A percentile compares a stretch with the other conserved stretches of the same genome.
phyloP scores from a whole-genome alignment of 1,140 invertebrate species.

The Pararge aegeria region DNA sequence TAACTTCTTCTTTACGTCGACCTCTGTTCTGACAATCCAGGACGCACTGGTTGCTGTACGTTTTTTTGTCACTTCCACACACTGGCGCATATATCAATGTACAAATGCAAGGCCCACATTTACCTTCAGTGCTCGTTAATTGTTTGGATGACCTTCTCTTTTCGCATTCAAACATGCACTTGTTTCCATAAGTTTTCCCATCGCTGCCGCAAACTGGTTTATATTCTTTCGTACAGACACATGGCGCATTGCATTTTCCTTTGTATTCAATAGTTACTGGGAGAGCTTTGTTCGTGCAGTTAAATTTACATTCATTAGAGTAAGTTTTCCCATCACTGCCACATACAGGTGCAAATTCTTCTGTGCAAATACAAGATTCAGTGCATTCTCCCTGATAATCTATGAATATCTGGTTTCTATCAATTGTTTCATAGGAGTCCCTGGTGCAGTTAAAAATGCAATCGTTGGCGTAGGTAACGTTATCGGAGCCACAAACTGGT shows the following conservation, averaged over 20 bases:
- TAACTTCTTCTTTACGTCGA: neutral
- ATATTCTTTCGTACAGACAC: slow-evolving; percentile 23
- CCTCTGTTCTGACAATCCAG: slow-evolving; percentile 23
- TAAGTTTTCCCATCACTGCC: slow-evolving; percentile 33
- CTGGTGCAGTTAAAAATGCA: slow-evolving; percentile 33
- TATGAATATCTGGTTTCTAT: slow-evolving; percentile 14
- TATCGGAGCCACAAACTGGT: slow-evolving; percentile 36
- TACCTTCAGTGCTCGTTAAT: neutral
- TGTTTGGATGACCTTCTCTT: neutral
- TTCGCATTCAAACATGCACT: slow-evolving; percentile 4
- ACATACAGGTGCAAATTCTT: slow-evolving; percentile 30
- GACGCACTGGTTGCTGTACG: slow-evolving; percentile 31
- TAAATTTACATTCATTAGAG: slow-evolving; percentile 23
- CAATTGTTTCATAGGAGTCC: slow-evolving; percentile 19
- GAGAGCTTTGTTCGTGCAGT: slow-evolving; percentile 23
- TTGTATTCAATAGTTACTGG: slow-evolving; percentile 15
- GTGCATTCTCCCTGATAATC: slow-evolving; percentile 73
- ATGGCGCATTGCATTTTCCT: slow-evolving; percentile 22
- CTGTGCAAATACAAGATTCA: slow-evolving; percentile 24
- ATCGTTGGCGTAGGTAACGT: slow-evolving; percentile 35
- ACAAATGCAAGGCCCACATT: neutral
- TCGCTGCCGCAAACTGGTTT: slow-evolving; percentile 32
- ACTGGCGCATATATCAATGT: slow-evolving; percentile 22
- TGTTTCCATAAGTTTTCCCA: slow-evolving; percentile 26
- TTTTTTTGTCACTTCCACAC: slow-evolving; percentile 27